A percentile compares a stretch with the other conserved stretches of the same genome.
Conservation (phyloP, 2,888 invertebrate genomes). For the Brenthis ino region DNA sequence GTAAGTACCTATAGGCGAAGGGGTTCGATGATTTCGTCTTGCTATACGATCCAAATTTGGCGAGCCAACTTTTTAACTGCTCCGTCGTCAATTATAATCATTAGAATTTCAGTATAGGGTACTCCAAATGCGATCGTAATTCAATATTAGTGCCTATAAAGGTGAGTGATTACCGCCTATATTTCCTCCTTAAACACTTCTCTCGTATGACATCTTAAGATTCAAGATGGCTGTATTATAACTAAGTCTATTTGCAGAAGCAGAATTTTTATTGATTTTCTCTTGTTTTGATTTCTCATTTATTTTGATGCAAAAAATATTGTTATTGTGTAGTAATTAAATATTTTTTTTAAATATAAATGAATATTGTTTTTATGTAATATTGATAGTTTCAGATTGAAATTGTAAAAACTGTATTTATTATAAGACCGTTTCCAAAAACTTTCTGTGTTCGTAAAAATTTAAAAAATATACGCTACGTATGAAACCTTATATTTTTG, state of each 20-base stretch:
- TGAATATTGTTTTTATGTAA: no score
- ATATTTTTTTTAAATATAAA: no score
- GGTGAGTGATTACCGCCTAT: constrained; percentile 70
- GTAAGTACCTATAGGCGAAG: constrained; percentile 22
- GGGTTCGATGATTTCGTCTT: constrained; percentile 46
- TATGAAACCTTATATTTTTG: background rate
- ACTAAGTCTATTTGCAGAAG: background rate
- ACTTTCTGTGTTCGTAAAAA: constrained; percentile 6
- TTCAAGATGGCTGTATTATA: constrained; percentile 16
- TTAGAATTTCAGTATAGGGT: constrained; percentile 62
- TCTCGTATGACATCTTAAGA: constrained; percentile 24
- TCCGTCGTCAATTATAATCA: constrained; percentile 75
- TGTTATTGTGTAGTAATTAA: no score
- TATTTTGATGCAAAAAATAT: no score
- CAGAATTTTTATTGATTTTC: background rate
- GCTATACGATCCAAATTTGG: constrained; percentile 66
- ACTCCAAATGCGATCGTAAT: constrained; percentile 61
- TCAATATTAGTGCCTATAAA: constrained; percentile 79
- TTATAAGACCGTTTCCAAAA: background rate
- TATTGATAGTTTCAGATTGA: background rate
- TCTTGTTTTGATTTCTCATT: background rate
- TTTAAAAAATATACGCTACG: constrained; percentile 4
- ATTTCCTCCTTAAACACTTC: constrained; percentile 51
- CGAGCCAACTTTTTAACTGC: constrained; percentile 69
- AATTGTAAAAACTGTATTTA: background rate